Evolutionary conservation across 1,140 invertebrate genomes (phyloP), one percentile per base, ranked within the genome.

Genomic region (Polypedilum pembai): DNA sequence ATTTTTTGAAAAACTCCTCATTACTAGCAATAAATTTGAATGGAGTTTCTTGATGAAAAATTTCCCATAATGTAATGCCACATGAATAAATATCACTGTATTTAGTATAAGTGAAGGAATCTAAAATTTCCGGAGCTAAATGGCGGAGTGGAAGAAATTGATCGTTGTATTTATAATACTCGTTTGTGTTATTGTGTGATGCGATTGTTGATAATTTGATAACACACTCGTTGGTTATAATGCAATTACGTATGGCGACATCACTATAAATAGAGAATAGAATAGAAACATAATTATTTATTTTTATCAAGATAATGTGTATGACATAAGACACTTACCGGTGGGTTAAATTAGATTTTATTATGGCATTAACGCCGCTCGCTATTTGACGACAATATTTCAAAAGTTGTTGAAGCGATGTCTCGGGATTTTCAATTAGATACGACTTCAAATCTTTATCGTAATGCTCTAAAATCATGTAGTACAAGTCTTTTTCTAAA

Each of bases 81-180:
- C 91, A 98, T 75, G 94, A 91, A 85, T 94, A 98, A 0, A 97
- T 92, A 82, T 98, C 96, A 80, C 94, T 96, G 80, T 97, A 95
- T 4, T 92, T 93, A 0, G 94, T 95, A 80, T 92, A 96, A 76
- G 95, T 94, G 76, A 95, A 93, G 82, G 96, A 94, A 76, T 92
- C 86, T 0, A 94, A 90, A 1, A 92, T 93, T 82, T 98, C 95
- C 18, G 89, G 88, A 0, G 95, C 91, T 78, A 96, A 79, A 95
- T 95, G 97, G 76, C 95, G 85, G 10, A 95, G 80, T 0, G 93
- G 92, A 21, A 94, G 82, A 76, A 93, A 89, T 80, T 91, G 88
- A 79, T 93, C 92, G 41, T 88, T 86, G 77, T 91, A 86, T 77
- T 92, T 92, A 76, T 86, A 90, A 82, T 97, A 97, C 79, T 96